Evolutionary conservation across 53 echinoderm and acorn worm species (phyloP).

Genomic region (Mesocentrotus franciscanus): DNA sequence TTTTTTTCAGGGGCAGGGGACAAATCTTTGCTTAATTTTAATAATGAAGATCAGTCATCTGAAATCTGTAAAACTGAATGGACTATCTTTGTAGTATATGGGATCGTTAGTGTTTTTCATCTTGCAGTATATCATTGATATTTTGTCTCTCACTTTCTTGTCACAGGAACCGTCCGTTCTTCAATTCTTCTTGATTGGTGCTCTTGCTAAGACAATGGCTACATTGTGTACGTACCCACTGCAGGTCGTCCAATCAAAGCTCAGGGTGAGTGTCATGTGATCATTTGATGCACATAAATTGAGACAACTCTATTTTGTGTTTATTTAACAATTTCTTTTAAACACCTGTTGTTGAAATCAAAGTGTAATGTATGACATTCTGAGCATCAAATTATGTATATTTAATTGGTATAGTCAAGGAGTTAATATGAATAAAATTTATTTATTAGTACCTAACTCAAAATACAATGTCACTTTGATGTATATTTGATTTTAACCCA

Average conservation of each 20-base stretch:
- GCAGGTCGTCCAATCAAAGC: constrained; percentile 90
- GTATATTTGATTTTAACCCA: too few species aligned
- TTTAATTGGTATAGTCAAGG: too few species aligned
- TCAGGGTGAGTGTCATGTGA: constrained; percentile 77
- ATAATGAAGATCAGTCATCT: neutral
- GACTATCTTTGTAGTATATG: neutral
- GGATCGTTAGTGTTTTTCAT: neutral
- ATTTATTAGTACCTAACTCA: too few species aligned
- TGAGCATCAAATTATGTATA: too few species aligned
- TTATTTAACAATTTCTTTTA: neutral
- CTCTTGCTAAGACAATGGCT: constrained; percentile 85
- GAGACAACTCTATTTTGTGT: neutral
- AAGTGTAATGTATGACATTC: neutral
- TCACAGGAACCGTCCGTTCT: constrained; percentile 67
- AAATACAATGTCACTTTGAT: too few species aligned
- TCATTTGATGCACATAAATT: neutral
- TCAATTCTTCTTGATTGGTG: constrained; percentile 88
- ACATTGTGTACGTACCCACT: constrained; percentile 89
- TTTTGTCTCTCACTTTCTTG: neutral
- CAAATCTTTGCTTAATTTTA: too few species aligned
- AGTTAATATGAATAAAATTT: too few species aligned
- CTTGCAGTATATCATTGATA: neutral
- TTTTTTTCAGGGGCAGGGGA: neutral
- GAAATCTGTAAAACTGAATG: neutral
- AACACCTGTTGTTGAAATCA: too few species aligned